Evolutionary conservation across 2,113 vertebrate genomes (phyloP).

Genomic region (Corythaeola cristata): DNA sequence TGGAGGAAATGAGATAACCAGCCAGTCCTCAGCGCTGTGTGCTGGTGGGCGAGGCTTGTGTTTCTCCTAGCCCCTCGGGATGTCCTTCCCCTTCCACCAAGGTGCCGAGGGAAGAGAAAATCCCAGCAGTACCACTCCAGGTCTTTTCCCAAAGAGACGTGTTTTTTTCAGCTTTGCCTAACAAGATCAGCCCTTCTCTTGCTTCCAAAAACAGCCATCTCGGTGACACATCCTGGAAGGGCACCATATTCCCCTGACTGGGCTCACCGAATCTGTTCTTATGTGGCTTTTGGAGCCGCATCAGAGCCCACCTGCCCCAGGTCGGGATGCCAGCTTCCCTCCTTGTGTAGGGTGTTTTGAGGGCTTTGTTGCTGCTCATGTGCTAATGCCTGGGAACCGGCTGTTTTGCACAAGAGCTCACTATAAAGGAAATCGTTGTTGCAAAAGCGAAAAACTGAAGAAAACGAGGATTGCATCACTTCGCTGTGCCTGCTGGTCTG

Average conservation of each 20-base stretch:
- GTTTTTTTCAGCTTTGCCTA: background rate
- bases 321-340: accelerated
- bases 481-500: accelerated
- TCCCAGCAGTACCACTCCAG: background rate
- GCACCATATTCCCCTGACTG: accelerated
- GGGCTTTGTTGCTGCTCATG: background rate
- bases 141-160: background rate
- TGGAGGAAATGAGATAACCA: background rate
- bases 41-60: background rate
- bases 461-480: background rate
- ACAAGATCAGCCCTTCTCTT: background rate
- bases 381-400: no score
- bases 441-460: background rate
- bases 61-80: background rate
- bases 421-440: background rate
- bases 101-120: background rate
- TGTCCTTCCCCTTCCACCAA: background rate
- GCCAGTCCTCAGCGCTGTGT: accelerated
- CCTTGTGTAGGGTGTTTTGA: accelerated
- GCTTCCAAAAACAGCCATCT: background rate
- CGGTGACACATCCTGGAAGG: accelerated
- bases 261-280: no score
- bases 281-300: background rate
- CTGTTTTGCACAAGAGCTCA: background rate
- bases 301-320: background rate